Evolutionary conservation across 2,888 invertebrate genomes (phyloP).

Genomic region (Leistus spinibarbis): DNA sequence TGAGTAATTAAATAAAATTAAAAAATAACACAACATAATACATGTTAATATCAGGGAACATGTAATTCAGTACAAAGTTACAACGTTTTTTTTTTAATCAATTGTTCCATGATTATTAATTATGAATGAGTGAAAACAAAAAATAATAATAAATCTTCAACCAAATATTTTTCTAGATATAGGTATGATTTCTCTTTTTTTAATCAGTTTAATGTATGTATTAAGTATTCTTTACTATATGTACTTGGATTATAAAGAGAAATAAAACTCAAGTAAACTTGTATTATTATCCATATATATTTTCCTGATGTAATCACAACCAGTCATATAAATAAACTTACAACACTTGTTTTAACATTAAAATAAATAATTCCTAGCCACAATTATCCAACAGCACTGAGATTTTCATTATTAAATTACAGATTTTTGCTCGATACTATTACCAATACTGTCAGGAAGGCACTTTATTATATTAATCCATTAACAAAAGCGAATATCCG

Average conservation of each 20-base stretch:
- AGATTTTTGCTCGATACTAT: not conserved
- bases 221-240: conserved; percentile 33
- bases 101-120: conserved; percentile 36
- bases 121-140: conserved; percentile 12
- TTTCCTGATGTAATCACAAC: not conserved
- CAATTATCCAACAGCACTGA: not conserved
- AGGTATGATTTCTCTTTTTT: conserved; percentile 39
- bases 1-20: conserved; percentile 19
- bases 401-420: not conserved
- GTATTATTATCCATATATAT: not conserved
- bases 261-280: conserved; percentile 25
- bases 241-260: conserved; percentile 39
- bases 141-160: conserved; percentile 41
- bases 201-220: conserved; percentile 35
- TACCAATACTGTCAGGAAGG: not conserved
- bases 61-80: conserved; percentile 39
- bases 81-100: conserved; percentile 17
- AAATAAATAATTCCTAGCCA: not conserved
- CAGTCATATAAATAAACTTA: not conserved
- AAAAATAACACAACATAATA: conserved; percentile 10
- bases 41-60: conserved; percentile 39
- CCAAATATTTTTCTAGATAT: conserved; percentile 55
- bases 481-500: not conserved
- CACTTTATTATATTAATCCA: not conserved
- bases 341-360: not conserved